A percentile compares a stretch with the other conserved stretches of the same genome.
These are phyloP conservation scores for Sinotaia quadrata DNA, from an alignment of 2,888 invertebrate genomes.

Conservation along the genomic window DNA sequence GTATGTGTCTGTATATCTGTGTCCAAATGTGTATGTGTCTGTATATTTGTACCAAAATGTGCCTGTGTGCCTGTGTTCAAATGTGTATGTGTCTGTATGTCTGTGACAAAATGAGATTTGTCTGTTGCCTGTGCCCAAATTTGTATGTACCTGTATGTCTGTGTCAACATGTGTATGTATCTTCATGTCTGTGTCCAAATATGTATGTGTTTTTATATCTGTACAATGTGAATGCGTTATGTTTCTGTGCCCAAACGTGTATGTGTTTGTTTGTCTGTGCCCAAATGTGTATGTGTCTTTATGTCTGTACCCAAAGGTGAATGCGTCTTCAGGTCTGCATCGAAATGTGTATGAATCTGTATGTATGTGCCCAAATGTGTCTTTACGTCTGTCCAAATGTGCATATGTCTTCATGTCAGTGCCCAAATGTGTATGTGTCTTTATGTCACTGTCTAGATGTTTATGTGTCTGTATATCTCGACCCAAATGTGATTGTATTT, in stretches of 20 bases:
- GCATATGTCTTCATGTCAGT: too few relatives aligned
- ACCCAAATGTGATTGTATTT: neutral
- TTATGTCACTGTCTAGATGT: neutral
- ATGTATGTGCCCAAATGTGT: neutral
- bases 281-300: neutral
- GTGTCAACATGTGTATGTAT: neutral
- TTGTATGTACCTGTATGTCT: neutral
- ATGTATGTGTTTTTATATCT: neutral
- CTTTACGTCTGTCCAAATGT: neutral
- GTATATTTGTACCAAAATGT: neutral
- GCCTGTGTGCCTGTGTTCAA: neutral
- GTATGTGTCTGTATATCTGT: conserved; percentile 3
- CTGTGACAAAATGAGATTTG: neutral
- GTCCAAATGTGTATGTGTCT: too few relatives aligned
- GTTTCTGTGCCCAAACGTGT: too few relatives aligned
- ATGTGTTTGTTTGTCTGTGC: neutral
- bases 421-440: neutral
- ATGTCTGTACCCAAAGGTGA: neutral
- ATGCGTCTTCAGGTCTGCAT: neutral
- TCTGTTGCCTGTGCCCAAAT: neutral
- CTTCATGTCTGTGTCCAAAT: neutral
- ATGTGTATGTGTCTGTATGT: conserved; percentile 10
- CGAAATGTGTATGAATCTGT: neutral
- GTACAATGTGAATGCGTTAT: neutral
- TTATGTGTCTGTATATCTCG: too few relatives aligned